Conservation (phyloP, 2,113 vertebrate genomes). For the Bos indicus region DNA sequence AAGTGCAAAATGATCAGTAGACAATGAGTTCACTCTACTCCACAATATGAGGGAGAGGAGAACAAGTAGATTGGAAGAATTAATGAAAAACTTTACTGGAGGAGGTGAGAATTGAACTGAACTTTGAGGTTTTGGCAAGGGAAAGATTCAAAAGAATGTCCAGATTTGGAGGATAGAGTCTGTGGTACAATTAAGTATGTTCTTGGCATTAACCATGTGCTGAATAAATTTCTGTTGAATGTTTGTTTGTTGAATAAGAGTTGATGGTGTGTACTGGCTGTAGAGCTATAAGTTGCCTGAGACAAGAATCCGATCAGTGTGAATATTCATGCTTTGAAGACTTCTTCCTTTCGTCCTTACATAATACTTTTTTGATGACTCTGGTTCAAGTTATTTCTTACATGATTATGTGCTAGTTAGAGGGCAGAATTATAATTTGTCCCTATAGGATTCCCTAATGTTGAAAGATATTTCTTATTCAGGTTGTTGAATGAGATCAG, state of each 20-base stretch:
- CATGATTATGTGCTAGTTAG: background rate
- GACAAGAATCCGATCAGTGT: background rate
- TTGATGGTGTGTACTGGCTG: background rate
- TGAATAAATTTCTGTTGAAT: background rate
- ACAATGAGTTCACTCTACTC: background rate
- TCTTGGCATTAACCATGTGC: background rate
- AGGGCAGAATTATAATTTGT: conserved; percentile 34
- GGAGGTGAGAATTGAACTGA: background rate
- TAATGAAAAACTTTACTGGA: background rate
- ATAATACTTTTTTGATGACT: background rate
- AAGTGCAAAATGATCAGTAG: background rate
- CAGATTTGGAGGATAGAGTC: background rate
- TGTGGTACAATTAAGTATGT: background rate
- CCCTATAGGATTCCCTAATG: background rate
- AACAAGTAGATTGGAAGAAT: background rate
- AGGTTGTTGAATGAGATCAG: background rate
- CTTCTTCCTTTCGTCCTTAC: background rate
- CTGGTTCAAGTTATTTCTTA: background rate
- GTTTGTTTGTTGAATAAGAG: background rate
- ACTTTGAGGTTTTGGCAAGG: background rate
- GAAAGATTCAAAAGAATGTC: background rate
- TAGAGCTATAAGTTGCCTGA: background rate
- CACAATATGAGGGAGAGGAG: background rate
- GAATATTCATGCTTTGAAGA: background rate
- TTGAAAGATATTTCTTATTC: conserved; percentile 16